Base-by-base conservation (phyloP, 2,888 invertebrate species). In the Eurytoma adleriae region DNA sequence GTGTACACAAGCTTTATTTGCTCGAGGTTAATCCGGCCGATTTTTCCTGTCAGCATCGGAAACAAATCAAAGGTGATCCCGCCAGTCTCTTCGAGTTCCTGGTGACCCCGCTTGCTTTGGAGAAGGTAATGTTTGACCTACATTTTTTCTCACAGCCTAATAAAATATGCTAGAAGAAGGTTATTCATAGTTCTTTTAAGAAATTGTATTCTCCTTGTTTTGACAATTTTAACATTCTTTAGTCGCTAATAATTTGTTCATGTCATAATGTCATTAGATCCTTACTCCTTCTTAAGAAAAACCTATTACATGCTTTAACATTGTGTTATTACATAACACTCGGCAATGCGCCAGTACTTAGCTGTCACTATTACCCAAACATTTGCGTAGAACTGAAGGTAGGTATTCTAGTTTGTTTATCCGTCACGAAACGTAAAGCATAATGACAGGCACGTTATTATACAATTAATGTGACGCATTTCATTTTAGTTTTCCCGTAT, bases 1-100 rank as follows among this genome's bases (percentile, higher is more conserved):
- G 13, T 1, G 67, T 84, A 81, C 83, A 83, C 69, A 79, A 82
- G 62, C 69, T 84, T 20, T 84, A 78, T 76, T 78, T 83, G 59
- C 40, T 85, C 54, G 83, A 86, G 70, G 85, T 88, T 56, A 81
- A 87, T 71, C 85, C 85, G 40, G 40, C 82, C 50, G 84, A 86
- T 66, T 87, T 85, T 72, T 52, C 83, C 12, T 83, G 85, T 30
- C 70, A 79, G 54, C 84, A 85, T 66, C 83, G 84, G 40, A 83
- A 81, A 20, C 82, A 79, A 69, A 78, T 86, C 56, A 83, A 86
- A 57, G 86, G 84, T 24, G 82, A 82, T 70, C 57, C 83, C 20
- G 27, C 68, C 3, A 62, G 56, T 18, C 81, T 87, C 16, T 87
- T 86, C 68, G 59, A 84, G 52, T 87, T 87, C 77, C 69, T 87